phyloP scores from a whole-genome alignment of 1,140 invertebrate genomes.

The Tribolium madens region DNA sequence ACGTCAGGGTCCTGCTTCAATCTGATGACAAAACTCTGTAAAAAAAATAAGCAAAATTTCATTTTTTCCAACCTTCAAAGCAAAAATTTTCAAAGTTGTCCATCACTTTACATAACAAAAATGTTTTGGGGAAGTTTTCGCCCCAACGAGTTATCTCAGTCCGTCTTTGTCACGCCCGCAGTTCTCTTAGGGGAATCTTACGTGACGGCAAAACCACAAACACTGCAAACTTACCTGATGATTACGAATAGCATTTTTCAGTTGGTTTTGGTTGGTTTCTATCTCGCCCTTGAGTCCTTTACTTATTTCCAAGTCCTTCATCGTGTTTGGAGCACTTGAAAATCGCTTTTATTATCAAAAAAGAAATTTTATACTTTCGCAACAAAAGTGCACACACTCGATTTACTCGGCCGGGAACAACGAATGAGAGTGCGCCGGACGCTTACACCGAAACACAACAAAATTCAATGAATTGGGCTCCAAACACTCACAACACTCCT shows the following conservation, averaged over 20 bases:
- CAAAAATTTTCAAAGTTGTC: slow-evolving; percentile 26
- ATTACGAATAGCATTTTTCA: slow-evolving; percentile 75
- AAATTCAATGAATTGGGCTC: slow-evolving; percentile 15
- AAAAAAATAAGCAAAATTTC: slow-evolving; percentile 54
- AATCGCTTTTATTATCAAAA: background rate
- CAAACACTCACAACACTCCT: background rate
- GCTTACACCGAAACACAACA: slow-evolving; percentile 28
- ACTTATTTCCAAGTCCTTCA: slow-evolving; percentile 73
- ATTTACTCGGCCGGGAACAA: slow-evolving; percentile 2
- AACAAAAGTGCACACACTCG: slow-evolving; percentile 40
- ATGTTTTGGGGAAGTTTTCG: slow-evolving; percentile 35
- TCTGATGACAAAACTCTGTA: slow-evolving; percentile 71
- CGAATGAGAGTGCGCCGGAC: slow-evolving; percentile 39
- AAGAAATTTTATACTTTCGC: slow-evolving; percentile 40
- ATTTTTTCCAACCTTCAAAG: background rate
- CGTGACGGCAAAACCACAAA: slow-evolving; percentile 53
- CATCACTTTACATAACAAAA: slow-evolving; percentile 28
- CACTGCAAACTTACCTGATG: slow-evolving; percentile 72
- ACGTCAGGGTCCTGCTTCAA: slow-evolving; percentile 73
- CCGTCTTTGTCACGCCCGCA: background rate
- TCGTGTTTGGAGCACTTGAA: slow-evolving; percentile 40
- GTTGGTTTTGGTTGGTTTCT: slow-evolving; percentile 72
- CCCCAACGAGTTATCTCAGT: background rate
- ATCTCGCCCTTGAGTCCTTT: slow-evolving; percentile 75
- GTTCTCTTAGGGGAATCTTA: slow-evolving; percentile 27